phyloP scores from a whole-genome alignment of 2,113 vertebrate species.

The Sphyrna mokarran region DNA sequence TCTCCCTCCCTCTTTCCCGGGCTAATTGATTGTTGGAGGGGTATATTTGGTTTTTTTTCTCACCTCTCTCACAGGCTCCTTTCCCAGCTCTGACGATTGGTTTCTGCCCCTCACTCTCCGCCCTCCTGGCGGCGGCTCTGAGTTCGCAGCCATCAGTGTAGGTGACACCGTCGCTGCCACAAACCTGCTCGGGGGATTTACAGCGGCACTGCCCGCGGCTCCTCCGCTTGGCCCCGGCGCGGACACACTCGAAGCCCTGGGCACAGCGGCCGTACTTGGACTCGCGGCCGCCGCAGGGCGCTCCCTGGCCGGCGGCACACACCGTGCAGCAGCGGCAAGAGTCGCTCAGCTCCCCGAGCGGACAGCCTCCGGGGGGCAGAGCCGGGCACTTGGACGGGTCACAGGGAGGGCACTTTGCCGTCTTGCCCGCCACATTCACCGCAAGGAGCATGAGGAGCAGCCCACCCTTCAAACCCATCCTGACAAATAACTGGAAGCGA shows the following conservation, averaged over 20 bases:
- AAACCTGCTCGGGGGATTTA: conserved; percentile 74
- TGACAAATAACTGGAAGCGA: neutral
- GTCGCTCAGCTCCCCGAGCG: conserved; percentile 56
- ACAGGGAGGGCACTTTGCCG: conserved; percentile 59
- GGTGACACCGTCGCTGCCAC: conserved; percentile 71
- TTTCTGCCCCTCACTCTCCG: conserved; percentile 53
- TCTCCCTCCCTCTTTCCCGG: neutral
- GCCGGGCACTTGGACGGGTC: conserved; percentile 55
- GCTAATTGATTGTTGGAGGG: no score
- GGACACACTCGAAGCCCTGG: conserved; percentile 65
- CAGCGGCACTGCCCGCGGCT: conserved; percentile 66
- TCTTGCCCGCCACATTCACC: conserved; percentile 28
- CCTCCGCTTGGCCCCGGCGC: conserved; percentile 50
- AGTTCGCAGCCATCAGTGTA: conserved; percentile 71
- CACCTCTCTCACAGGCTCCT: conserved; percentile 79
- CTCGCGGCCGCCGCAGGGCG: conserved; percentile 59
- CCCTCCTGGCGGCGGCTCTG: conserved; percentile 62
- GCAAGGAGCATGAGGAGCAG: conserved; percentile 21
- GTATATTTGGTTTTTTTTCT: conserved; percentile 39
- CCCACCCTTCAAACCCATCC: neutral
- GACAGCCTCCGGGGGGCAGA: conserved; percentile 55
- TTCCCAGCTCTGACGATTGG: conserved; percentile 66
- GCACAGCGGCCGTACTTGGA: conserved; percentile 57
- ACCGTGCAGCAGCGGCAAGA: conserved; percentile 67
- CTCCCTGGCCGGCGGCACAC: conserved; percentile 64